Percentiles rank a stretch among this genome's conserved stretches.
Conservation (phyloP, 1,140 invertebrate genomes). For the Diachasmimorpha longicaudata region DNA sequence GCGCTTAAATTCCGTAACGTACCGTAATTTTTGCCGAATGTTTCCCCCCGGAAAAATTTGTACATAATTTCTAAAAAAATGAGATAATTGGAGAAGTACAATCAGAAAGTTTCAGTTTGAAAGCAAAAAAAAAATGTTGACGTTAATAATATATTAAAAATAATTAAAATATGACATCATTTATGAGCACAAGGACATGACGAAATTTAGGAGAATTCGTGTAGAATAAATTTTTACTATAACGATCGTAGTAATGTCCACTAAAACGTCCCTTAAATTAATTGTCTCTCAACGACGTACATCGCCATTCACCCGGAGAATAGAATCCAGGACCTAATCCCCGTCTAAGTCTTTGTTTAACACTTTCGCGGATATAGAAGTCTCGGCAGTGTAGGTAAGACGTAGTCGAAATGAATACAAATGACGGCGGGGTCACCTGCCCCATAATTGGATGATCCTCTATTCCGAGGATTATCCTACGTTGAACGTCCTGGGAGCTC, state of each 20-base stretch:
- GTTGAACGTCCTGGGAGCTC: constrained; percentile 36
- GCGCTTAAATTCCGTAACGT: too few species aligned
- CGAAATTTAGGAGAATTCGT: too few species aligned
- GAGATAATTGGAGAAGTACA: too few species aligned
- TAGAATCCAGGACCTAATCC: constrained; percentile 27
- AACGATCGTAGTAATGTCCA: not conserved
- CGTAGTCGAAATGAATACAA: constrained; percentile 47
- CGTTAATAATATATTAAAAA: too few species aligned
- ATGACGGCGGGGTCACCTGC: constrained; percentile 47
- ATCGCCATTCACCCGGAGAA: constrained; percentile 28
- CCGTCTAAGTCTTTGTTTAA: constrained; percentile 46
- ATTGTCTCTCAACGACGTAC: constrained; percentile 33
- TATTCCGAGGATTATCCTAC: constrained; percentile 46
- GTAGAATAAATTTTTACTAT: not conserved
- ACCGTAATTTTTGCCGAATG: too few species aligned
- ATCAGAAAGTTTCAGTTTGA: too few species aligned
- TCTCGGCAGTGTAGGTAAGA: constrained; percentile 31
- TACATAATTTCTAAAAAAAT: too few species aligned
- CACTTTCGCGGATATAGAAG: constrained; percentile 34
- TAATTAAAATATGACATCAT: too few species aligned
- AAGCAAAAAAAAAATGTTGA: too few species aligned
- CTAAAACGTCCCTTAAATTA: constrained; percentile 28
- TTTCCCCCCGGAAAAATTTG: too few species aligned
- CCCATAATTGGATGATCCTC: constrained; percentile 51
- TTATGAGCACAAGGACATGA: too few species aligned